Evolutionary conservation across 2,113 vertebrate species (phyloP).

Genomic region (Nycticryphes semicollaris): DNA sequence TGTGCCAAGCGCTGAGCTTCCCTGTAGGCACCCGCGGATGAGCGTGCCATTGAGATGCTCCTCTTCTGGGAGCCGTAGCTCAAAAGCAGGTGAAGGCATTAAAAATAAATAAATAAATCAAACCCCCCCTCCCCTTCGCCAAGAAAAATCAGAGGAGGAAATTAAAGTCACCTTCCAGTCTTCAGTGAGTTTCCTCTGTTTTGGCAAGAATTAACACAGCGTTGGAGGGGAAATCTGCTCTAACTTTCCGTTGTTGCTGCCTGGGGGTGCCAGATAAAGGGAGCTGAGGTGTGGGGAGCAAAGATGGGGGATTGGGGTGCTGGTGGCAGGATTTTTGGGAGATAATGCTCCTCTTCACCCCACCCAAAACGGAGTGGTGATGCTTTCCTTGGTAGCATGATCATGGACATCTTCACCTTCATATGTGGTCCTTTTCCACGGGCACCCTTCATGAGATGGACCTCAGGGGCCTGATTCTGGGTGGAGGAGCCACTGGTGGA

Average conservation of each 20-base stretch:
- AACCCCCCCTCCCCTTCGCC: no score
- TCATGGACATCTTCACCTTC: not conserved
- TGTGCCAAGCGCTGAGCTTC: not conserved
- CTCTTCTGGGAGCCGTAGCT: not conserved
- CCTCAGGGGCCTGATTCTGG: not conserved
- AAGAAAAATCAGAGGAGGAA: constrained; percentile 43
- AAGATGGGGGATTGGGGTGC: no score
- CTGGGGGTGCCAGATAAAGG: constrained; percentile 39
- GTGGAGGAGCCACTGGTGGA: fast-evolving
- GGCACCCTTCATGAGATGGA: not conserved
- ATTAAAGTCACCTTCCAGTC: constrained; percentile 38
- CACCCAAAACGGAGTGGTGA: not conserved
- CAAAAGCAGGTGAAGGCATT: not conserved
- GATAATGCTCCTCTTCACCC: not conserved
- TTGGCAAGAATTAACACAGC: constrained; percentile 1
- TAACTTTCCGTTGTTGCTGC: constrained; percentile 53
- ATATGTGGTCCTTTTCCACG: not conserved
- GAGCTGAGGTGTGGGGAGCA: not conserved
- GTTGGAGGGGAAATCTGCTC: not conserved
- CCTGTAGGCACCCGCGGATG: not conserved
- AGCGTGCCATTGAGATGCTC: not conserved
- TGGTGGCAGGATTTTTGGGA: not conserved
- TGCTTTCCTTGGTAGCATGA: not conserved
- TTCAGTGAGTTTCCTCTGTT: constrained; percentile 21
- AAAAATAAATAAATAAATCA: not conserved